Evolutionary conservation across 1,140 invertebrate species (phyloP).

Genomic region (Agrilus planipennis): DNA sequence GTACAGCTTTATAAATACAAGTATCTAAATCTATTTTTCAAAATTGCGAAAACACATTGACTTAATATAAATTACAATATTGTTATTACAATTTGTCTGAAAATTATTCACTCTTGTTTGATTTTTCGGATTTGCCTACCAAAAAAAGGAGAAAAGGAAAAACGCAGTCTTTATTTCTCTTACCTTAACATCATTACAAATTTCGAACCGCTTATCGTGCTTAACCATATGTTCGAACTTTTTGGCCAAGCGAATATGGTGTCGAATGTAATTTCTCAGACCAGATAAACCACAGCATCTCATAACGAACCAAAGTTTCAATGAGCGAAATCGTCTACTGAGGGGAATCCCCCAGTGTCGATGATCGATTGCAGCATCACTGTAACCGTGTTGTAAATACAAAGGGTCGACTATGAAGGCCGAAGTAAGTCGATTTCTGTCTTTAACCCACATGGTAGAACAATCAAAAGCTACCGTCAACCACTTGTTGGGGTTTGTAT

Average conservation of each 20-base stretch:
- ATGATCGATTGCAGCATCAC: slow-evolving; percentile 93
- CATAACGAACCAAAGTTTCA: slow-evolving; percentile 97
- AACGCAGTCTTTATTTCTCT: too few relatives aligned
- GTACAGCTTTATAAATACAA: too few relatives aligned
- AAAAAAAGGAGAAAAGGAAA: too few relatives aligned
- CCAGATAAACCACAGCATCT: slow-evolving; percentile 89
- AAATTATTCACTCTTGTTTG: too few relatives aligned
- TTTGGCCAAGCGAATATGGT: slow-evolving; percentile 88
- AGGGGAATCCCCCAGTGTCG: slow-evolving; percentile 97
- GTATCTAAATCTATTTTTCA: too few relatives aligned
- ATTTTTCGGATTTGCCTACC: too few relatives aligned
- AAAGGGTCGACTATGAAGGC: slow-evolving; percentile 90
- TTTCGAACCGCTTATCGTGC: slow-evolving; percentile 83
- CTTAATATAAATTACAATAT: too few relatives aligned
- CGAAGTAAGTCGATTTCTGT: slow-evolving; percentile 63
- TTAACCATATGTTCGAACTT: slow-evolving; percentile 77
- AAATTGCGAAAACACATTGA: too few relatives aligned
- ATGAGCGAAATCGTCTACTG: slow-evolving; percentile 79
- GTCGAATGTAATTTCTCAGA: slow-evolving; percentile 82
- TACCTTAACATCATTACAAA: slow-evolving; percentile 93
- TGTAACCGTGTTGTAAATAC: slow-evolving; percentile 95
- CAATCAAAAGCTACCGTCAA: slow-evolving; percentile 95
- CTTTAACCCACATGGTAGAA: slow-evolving; percentile 91
- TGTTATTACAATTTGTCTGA: too few relatives aligned
- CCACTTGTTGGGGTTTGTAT: slow-evolving; percentile 98